Evolutionary conservation across 2,888 invertebrate species (phyloP).

Genomic region (Eupithecia pulchellata): DNA sequence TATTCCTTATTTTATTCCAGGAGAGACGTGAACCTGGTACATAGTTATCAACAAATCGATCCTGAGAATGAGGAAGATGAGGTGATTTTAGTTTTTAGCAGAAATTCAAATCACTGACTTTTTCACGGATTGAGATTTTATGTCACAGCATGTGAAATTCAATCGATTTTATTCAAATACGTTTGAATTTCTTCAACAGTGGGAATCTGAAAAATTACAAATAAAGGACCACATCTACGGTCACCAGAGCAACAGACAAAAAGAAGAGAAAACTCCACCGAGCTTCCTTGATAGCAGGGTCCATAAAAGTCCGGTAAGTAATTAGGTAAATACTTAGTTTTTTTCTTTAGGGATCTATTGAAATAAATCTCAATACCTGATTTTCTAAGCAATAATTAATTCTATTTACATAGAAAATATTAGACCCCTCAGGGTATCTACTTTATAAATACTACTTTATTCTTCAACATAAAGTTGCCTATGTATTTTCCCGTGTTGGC

Average conservation of each 20-base stretch:
- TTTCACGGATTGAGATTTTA: too few species aligned
- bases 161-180: not conserved
- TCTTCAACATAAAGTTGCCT: not conserved
- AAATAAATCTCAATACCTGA: not conserved
- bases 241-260: not conserved
- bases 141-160: too few species aligned
- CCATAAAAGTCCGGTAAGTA: not conserved
- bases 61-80: not conserved
- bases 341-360: not conserved
- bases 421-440: not conserved
- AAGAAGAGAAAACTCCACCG: not conserved
- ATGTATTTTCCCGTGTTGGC: not conserved
- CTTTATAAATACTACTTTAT: not conserved
- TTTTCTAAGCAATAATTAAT: too few species aligned
- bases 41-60: not conserved
- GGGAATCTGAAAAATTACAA: slow-evolving; percentile 2
- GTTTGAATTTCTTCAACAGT: not conserved
- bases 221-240: slow-evolving; percentile 1
- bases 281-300: not conserved
- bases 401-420: not conserved
- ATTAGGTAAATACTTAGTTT: not conserved
- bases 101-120: too few species aligned
- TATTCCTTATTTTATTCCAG: not conserved
- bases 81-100: not conserved
- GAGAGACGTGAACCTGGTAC: not conserved